Evolutionary conservation across 2,888 invertebrate species (phyloP).

Genomic region (Sthenelais limicola): DNA sequence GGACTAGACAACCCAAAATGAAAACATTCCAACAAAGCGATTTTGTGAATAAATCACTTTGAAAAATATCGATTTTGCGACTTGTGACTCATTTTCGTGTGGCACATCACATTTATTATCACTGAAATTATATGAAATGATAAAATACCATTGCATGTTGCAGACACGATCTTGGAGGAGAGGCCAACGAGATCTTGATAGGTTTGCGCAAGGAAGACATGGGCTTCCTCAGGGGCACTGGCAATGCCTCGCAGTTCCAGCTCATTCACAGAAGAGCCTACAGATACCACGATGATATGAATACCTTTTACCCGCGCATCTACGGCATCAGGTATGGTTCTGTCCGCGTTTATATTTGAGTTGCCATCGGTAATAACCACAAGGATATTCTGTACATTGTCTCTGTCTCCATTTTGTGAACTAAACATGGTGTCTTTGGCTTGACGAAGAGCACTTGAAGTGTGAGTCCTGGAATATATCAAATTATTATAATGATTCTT

Average conservation of each 20-base stretch:
- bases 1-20: too few species aligned
- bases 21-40: too few species aligned
- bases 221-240: slow-evolving; percentile 40
- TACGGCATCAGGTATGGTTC: slow-evolving; percentile 61
- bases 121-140: too few species aligned
- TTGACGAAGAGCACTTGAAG: slow-evolving; percentile 20
- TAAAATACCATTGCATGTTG: slow-evolving; percentile 64
- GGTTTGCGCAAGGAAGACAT: slow-evolving; percentile 24
- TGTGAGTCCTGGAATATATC: slow-evolving; percentile 36
- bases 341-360: slow-evolving; percentile 58
- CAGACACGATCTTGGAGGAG: slow-evolving; percentile 56
- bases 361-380: slow-evolving; percentile 64
- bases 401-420: slow-evolving; percentile 59
- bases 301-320: slow-evolving; percentile 41
- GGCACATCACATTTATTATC: too few species aligned
- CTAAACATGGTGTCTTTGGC: slow-evolving; percentile 55
- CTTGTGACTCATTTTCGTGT: too few species aligned
- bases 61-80: too few species aligned
- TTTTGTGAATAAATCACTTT: too few species aligned
- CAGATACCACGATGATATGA: slow-evolving; percentile 42
- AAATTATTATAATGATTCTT: too few species aligned
- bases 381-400: slow-evolving; percentile 59
- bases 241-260: slow-evolving; percentile 48
- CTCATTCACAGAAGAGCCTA: slow-evolving; percentile 41
- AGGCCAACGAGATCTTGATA: slow-evolving; percentile 47